These are phyloP conservation scores for Crax fasciolata DNA, from an alignment of 2,797 vertebrate genomes.

Conservation along the genomic window DNA sequence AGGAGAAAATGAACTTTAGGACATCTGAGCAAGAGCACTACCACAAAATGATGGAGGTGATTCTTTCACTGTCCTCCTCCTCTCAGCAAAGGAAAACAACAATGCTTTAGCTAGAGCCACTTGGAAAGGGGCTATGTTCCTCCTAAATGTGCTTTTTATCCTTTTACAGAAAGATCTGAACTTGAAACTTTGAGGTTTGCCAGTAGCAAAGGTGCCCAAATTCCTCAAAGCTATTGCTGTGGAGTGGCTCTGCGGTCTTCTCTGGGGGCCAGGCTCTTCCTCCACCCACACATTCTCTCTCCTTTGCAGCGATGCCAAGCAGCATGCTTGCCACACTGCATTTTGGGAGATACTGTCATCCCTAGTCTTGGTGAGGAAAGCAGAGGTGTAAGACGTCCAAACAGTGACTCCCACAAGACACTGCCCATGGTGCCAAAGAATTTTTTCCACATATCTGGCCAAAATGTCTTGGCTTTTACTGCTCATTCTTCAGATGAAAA, in stretches of 20 bases:
- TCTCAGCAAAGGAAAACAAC: background rate
- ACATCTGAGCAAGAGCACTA: background rate
- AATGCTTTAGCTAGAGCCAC: background rate
- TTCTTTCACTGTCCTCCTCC: background rate
- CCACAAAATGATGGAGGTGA: background rate
- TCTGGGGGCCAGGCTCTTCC: background rate
- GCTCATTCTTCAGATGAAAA: background rate
- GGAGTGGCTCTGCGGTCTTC: background rate
- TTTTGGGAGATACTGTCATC: background rate
- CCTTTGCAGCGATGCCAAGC: background rate
- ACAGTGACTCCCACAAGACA: conserved; percentile 13
- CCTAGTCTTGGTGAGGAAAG: background rate
- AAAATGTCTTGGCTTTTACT: conserved; percentile 32
- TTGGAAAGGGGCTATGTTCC: background rate
- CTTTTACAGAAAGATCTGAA: background rate
- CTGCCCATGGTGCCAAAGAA: background rate
- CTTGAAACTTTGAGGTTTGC: background rate
- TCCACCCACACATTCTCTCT: background rate
- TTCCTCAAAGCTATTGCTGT: background rate
- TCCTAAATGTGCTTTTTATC: background rate
- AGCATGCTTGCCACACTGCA: background rate
- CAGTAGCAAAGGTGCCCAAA: background rate
- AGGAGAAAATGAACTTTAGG: conserved; percentile 1
- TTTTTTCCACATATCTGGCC: conserved; percentile 24
- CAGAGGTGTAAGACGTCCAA: background rate